A percentile compares a stretch with the other conserved stretches of the same genome.
These are phyloP conservation scores for Gandaritis pyraliata DNA, from an alignment of 2,888 invertebrate species.

Conservation along the genomic window DNA sequence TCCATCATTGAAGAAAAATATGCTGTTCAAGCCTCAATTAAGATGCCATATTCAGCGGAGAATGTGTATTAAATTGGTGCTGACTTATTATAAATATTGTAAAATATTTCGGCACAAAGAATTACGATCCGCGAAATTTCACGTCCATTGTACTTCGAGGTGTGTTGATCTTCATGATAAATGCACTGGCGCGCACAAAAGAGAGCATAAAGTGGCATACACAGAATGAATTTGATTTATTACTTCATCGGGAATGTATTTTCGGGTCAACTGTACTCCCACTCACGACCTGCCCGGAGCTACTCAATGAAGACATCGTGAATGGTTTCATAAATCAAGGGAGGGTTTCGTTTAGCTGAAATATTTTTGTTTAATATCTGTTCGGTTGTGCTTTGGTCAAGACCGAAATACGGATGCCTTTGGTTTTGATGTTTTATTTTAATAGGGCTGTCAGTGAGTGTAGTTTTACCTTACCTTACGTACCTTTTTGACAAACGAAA, in stretches of 20 bases:
- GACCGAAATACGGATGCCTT: slow-evolving; percentile 5
- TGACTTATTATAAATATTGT: slow-evolving; percentile 34
- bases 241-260: slow-evolving; percentile 71
- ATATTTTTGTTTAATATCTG: slow-evolving; percentile 13
- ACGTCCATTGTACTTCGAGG: slow-evolving; percentile 51
- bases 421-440: too few species aligned
- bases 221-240: slow-evolving; percentile 79
- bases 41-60: slow-evolving; percentile 24
- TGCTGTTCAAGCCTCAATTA: slow-evolving; percentile 25
- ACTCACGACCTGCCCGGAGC: slow-evolving; percentile 79
- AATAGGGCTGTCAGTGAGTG: slow-evolving; percentile 1
- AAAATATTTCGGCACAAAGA: slow-evolving; percentile 31
- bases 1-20: slow-evolving; percentile 10
- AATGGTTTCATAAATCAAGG: slow-evolving; percentile 75
- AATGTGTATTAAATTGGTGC: slow-evolving; percentile 36
- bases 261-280: slow-evolving; percentile 75
- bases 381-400: neutral
- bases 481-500: too few species aligned
- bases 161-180: slow-evolving; percentile 65
- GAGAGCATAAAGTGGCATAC: slow-evolving; percentile 64
- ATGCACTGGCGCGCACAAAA: slow-evolving; percentile 62
- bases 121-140: slow-evolving; percentile 42
- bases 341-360: slow-evolving; percentile 23
- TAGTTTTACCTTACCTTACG: too few species aligned
- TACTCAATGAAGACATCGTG: slow-evolving; percentile 75